Conservation (phyloP, 1,140 invertebrate species). For the Pogonomyrmex californicus region DNA sequence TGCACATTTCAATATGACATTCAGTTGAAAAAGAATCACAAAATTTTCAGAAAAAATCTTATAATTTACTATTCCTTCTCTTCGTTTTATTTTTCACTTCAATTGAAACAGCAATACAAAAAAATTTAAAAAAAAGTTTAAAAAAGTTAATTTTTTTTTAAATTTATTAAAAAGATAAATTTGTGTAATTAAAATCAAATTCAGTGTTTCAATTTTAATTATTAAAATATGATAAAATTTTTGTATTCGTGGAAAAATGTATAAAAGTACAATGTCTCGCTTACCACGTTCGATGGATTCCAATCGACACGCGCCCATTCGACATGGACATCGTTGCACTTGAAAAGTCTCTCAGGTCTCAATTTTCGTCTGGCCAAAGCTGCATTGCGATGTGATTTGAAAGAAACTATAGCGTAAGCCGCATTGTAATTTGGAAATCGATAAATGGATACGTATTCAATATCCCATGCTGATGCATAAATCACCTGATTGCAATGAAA, state of each 20-base stretch:
- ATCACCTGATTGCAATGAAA: constrained; percentile 77
- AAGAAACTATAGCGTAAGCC: constrained; percentile 90
- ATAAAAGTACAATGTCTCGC: constrained; percentile 34
- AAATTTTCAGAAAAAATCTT: neutral
- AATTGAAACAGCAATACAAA: neutral
- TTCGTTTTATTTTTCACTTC: constrained; percentile 7
- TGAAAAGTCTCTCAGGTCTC: constrained; percentile 88
- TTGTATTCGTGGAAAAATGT: neutral
- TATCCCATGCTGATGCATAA: constrained; percentile 75
- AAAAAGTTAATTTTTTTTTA: constrained; percentile 1
- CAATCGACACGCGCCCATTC: constrained; percentile 90
- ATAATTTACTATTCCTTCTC: neutral
- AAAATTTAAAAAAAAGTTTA: neutral
- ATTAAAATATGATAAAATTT: neutral
- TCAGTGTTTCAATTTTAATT: constrained; percentile 1
- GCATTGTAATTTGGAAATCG: constrained; percentile 63
- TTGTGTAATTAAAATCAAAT: neutral
- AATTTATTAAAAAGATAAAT: constrained; percentile 26
- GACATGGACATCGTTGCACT: constrained; percentile 82
- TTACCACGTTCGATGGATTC: constrained; percentile 79
- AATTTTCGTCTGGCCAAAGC: constrained; percentile 91
- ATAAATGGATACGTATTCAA: constrained; percentile 80
- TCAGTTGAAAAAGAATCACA: neutral
- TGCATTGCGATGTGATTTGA: constrained; percentile 90
- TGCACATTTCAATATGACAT: constrained; percentile 1